These are phyloP conservation scores for Lithophane ornitopus DNA, from an alignment of 2,888 invertebrate genomes.

Conservation along the genomic window DNA sequence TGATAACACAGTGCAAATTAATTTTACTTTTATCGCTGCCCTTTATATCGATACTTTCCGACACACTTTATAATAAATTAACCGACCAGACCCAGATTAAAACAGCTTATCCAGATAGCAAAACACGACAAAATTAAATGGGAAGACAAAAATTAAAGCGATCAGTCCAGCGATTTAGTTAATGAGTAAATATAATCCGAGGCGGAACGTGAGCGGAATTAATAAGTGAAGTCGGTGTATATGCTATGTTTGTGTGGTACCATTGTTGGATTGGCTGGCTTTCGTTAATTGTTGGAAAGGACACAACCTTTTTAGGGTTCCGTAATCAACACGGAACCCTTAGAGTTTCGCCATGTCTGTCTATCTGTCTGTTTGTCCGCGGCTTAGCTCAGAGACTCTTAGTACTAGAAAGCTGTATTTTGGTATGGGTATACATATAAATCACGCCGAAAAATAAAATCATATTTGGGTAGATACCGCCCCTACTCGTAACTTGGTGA, in stretches of 20 bases:
- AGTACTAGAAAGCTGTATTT: too few relatives aligned
- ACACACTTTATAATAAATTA: constrained; percentile 52
- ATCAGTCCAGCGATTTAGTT: constrained; percentile 73
- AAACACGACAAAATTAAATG: constrained; percentile 74
- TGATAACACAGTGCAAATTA: constrained; percentile 58
- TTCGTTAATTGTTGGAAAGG: constrained; percentile 43
- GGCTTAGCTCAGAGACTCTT: too few relatives aligned
- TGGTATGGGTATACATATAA: too few relatives aligned
- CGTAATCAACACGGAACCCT: too few relatives aligned
- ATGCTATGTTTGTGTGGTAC: constrained; percentile 27
- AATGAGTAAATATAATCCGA: constrained; percentile 75
- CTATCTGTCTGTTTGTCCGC: too few relatives aligned
- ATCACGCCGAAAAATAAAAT: too few relatives aligned
- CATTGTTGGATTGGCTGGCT: constrained; percentile 22
- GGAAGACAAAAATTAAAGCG: constrained; percentile 68
- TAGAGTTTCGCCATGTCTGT: too few relatives aligned
- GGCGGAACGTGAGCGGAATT: constrained; percentile 71
- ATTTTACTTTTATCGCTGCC: constrained; percentile 55
- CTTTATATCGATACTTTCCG: constrained; percentile 44
- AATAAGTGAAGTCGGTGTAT: constrained; percentile 66
- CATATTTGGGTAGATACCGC: too few relatives aligned
- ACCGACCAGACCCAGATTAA: constrained; percentile 53
- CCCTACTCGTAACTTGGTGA: too few relatives aligned
- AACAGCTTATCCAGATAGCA: constrained; percentile 64
- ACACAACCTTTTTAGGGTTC: too few relatives aligned